phyloP scores from a whole-genome alignment of 2,888 invertebrate genomes.

The Tachina fera region DNA sequence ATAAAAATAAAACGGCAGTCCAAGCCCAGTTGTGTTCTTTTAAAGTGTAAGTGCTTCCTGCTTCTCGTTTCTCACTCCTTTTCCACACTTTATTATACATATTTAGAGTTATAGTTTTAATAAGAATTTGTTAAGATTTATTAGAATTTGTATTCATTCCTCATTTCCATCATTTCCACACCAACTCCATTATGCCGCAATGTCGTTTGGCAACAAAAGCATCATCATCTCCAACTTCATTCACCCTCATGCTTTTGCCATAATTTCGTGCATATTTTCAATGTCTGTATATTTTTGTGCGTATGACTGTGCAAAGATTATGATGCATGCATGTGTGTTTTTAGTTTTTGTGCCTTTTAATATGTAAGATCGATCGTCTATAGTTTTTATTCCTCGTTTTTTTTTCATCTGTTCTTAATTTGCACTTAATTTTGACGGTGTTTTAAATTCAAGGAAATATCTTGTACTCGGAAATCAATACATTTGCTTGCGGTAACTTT shows the following conservation, averaged over 20 bases:
- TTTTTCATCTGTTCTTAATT: neutral
- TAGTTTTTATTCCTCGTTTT: slow-evolving; percentile 21
- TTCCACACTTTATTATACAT: neutral
- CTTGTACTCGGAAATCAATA: slow-evolving; percentile 2
- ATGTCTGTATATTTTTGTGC: neutral
- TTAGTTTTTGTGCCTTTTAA: neutral
- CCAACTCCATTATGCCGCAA: slow-evolving; percentile 1
- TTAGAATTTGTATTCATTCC: no score
- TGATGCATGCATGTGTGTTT: neutral
- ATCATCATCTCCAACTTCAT: slow-evolving; percentile 34
- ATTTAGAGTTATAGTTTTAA: no score
- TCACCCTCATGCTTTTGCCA: slow-evolving; percentile 32
- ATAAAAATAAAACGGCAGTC: slow-evolving; percentile 1
- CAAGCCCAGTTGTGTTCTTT: slow-evolving; percentile 27
- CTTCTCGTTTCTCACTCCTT: neutral
- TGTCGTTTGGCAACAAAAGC: slow-evolving; percentile 46
- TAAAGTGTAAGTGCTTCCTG: slow-evolving; percentile 49
- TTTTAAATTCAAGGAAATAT: neutral
- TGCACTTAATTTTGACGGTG: neutral
- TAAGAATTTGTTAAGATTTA: no score
- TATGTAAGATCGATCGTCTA: slow-evolving; percentile 24
- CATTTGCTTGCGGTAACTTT: neutral
- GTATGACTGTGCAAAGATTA: neutral
- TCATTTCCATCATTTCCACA: neutral
- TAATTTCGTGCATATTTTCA: slow-evolving; percentile 8